These are phyloP conservation scores for Andrena praecox DNA, from an alignment of 2,888 invertebrate genomes.

Conservation along the genomic window DNA sequence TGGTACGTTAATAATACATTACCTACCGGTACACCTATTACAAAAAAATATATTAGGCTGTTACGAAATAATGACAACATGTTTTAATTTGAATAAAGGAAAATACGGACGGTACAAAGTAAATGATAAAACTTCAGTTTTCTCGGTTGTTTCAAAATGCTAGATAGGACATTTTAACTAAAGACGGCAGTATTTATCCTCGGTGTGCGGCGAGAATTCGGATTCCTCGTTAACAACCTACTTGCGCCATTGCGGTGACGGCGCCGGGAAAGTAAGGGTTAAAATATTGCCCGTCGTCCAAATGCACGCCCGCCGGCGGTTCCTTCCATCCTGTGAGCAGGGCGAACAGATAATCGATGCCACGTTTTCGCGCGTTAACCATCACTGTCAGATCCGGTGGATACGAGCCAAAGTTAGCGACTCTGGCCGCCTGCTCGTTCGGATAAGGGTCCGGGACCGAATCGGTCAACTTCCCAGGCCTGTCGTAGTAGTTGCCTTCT, in stretches of 20 bases:
- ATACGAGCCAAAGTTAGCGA: slow-evolving; percentile 97
- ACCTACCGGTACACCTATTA: no score
- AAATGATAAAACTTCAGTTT: no score
- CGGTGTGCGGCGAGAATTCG: neutral
- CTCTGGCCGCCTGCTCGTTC: slow-evolving; percentile 97
- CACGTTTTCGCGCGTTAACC: slow-evolving; percentile 92
- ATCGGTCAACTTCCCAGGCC: slow-evolving; percentile 97
- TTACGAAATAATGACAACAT: no score
- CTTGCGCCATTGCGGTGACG: slow-evolving; percentile 96
- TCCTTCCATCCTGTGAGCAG: slow-evolving; percentile 97
- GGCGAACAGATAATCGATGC: slow-evolving; percentile 97
- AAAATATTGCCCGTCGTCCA: slow-evolving; percentile 96
- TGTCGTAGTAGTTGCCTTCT: slow-evolving; percentile 93
- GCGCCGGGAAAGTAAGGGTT: slow-evolving; percentile 99
- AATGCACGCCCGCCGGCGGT: slow-evolving; percentile 93
- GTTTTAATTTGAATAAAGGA: no score
- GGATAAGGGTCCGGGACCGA: slow-evolving; percentile 95
- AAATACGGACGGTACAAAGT: no score
- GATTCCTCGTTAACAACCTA: slow-evolving; percentile 73
- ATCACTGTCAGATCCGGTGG: slow-evolving; percentile 98
- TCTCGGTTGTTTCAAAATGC: no score
- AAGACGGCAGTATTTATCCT: no score
- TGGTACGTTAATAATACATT: no score
- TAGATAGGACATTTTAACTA: no score
- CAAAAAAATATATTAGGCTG: no score